Base-by-base conservation (phyloP, 2,888 invertebrate genomes). In the Salpingus planirostris region DNA sequence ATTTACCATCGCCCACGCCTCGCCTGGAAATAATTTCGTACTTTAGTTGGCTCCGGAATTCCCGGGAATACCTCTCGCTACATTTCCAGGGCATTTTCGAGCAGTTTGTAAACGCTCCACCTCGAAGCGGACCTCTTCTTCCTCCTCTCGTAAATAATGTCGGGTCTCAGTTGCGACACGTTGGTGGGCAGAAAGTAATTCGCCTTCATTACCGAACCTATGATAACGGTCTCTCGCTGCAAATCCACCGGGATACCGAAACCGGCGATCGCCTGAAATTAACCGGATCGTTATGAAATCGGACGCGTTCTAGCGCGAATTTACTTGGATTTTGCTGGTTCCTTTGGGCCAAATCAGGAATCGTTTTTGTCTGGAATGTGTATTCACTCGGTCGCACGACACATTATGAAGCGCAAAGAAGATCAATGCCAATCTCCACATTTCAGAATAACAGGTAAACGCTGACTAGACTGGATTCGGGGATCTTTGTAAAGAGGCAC, bases 141-240 rank as follows among this genome's bases (percentile, higher is more conserved):
- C 5, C 35, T 44, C 5, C 35, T 44, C 23, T 43, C 44, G 40
- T 50, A 41, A n/a, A 54, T 49, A 1, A 42, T 36, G 5, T 67
- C 64, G 33, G 67, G 66, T 2, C 74, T 74, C 44, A 73, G 74
- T 52, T 71, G 68, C 1, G 71, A 61, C 44, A 73, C 71, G 50
- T 80, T 80, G 31, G 71, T 73, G 3, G 80, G 80, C 37, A 80
- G 59, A 39, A 72, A 67, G 59, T 78, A 80, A 57, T 76, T 77
- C 40, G 78, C 75, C 58, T 80, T 80, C 14, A 78, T 69, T 11
- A 78, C 78, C 6, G 74, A 71, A 1, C 80, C 79, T 15, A 76
- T 68, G 8, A 76, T 74, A 3, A 80, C 73, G 43, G 76, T 67
- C 43, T 74, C 68, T 52, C 73, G 70, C 55, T 71, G 71, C 10